A percentile compares a stretch with the other conserved stretches of the same genome.
Evolutionary conservation across 2,113 vertebrate genomes (phyloP).

Genomic region (Andinoacara biseriatus): DNA sequence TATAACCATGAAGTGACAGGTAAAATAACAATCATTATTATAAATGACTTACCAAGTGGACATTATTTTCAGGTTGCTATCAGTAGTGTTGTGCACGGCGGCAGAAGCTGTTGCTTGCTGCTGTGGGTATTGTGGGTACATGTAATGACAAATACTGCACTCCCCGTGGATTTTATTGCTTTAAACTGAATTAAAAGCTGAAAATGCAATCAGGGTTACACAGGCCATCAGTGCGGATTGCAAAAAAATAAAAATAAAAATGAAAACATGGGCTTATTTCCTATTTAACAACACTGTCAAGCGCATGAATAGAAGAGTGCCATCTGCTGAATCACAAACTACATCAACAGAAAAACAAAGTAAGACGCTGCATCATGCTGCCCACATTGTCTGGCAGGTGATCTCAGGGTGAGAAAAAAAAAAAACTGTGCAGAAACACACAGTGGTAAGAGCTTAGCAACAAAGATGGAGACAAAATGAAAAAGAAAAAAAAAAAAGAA

Average conservation of each 20-base stretch:
- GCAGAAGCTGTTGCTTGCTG: background rate
- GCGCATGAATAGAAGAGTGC: background rate
- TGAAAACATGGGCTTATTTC: background rate
- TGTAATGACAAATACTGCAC: no score
- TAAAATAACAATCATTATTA: slow-evolving; percentile 1
- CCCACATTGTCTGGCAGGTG: slow-evolving; percentile 14
- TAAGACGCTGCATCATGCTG: background rate
- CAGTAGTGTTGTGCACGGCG: background rate
- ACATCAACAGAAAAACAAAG: background rate
- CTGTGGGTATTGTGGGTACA: background rate
- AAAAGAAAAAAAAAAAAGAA: slow-evolving; percentile 5
- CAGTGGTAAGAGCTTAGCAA: background rate
- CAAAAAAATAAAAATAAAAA: background rate
- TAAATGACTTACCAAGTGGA: background rate
- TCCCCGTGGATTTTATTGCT: background rate
- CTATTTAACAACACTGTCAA: background rate
- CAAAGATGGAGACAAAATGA: slow-evolving; percentile 37
- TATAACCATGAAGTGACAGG: background rate
- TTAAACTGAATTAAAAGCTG: background rate
- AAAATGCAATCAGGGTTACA: background rate
- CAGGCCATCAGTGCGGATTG: rapidly evolving
- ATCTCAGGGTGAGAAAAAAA: background rate
- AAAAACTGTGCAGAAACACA: background rate
- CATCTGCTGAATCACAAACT: slow-evolving; percentile 16
- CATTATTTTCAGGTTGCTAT: background rate